These are phyloP conservation scores for Orcinus orca DNA, from an alignment of 2,113 vertebrate species.

Conservation along the genomic window DNA sequence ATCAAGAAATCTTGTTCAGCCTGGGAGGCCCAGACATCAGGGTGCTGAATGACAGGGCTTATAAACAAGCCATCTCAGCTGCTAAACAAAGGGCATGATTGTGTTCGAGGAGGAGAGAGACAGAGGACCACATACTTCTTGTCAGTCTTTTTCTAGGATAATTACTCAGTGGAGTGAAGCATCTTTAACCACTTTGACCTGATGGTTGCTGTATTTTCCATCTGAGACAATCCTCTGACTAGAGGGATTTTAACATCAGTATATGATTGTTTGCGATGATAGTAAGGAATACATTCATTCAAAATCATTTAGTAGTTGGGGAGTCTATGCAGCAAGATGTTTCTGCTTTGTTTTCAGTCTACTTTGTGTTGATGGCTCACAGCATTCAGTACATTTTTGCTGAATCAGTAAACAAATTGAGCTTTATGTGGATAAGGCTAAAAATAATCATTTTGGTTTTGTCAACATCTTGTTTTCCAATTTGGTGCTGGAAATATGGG, in stretches of 20 bases:
- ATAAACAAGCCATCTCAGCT: neutral
- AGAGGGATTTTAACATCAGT: neutral
- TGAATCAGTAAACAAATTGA: neutral
- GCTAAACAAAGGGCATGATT: constrained; percentile 27
- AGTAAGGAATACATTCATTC: neutral
- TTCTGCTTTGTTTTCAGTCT: constrained; percentile 20
- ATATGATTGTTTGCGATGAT: neutral
- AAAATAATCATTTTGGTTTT: constrained; percentile 38
- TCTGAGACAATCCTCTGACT: neutral
- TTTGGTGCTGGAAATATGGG: constrained; percentile 23
- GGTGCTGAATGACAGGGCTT: constrained; percentile 35
- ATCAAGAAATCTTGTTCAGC: constrained; percentile 31
- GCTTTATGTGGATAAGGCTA: neutral
- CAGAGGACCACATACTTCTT: neutral
- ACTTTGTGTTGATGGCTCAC: neutral
- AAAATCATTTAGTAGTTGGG: neutral
- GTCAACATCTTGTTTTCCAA: constrained; percentile 26
- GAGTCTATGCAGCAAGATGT: neutral
- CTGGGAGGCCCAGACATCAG: neutral
- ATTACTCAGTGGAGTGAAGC: neutral
- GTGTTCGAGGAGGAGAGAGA: constrained; percentile 20
- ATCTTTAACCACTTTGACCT: neutral
- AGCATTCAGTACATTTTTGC: neutral
- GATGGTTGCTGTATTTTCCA: neutral
- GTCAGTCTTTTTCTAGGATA: constrained; percentile 22